Evolutionary conservation across 2,113 vertebrate species (phyloP).

Genomic region (Hassar affinis): DNA sequence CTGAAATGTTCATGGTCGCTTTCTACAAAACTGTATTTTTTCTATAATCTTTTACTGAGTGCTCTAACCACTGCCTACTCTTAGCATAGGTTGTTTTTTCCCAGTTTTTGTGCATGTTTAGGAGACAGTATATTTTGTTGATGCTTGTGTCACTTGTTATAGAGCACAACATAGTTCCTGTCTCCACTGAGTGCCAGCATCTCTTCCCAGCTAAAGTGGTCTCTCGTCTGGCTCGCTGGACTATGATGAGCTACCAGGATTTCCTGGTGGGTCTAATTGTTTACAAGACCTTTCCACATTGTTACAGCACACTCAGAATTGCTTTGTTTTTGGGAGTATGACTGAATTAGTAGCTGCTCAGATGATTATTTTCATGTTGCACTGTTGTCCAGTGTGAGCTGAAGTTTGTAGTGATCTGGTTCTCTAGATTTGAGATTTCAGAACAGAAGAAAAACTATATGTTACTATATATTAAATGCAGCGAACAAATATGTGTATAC

Average conservation of each 20-base stretch:
- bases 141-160: constrained; percentile 47
- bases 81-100: neutral
- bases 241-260: constrained; percentile 79
- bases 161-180: constrained; percentile 90
- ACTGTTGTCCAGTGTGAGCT: neutral
- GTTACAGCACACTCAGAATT: neutral
- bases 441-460: neutral
- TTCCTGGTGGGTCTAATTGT: constrained; percentile 75
- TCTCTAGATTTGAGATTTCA: neutral
- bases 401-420: neutral
- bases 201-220: constrained; percentile 93
- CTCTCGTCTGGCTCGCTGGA: constrained; percentile 87
- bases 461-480: neutral
- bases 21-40: neutral
- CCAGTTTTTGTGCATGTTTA: neutral
- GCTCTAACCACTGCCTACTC: neutral
- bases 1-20: neutral
- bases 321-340: neutral
- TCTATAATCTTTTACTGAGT: neutral
- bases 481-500: neutral
- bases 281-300: neutral
- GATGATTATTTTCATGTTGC: neutral
- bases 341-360: neutral
- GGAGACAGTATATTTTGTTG: neutral
- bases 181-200: constrained; percentile 88